phyloP scores from a whole-genome alignment of 2,888 invertebrate species.

The Nycteola revayana region DNA sequence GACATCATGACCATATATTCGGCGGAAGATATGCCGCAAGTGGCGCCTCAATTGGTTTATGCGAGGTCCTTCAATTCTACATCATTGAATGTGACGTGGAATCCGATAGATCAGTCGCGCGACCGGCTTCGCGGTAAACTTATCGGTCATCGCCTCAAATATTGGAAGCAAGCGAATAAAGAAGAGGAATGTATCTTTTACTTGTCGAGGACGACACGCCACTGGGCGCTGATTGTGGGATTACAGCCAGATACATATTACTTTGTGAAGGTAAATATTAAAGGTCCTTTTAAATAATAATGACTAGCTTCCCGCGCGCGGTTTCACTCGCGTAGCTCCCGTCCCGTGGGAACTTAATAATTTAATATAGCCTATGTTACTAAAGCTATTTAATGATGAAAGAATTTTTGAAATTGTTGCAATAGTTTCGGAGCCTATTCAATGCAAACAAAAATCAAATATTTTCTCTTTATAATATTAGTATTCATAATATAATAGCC shows the following conservation, averaged over 20 bases:
- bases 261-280: conserved; percentile 87
- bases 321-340: too few relatives aligned
- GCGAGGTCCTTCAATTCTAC: conserved; percentile 95
- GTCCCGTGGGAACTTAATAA: too few relatives aligned
- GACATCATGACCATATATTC: conserved; percentile 88
- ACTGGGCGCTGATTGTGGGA: conserved; percentile 96
- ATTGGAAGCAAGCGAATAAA: conserved; percentile 90
- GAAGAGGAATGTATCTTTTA: conserved; percentile 92
- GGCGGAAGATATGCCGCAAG: conserved; percentile 96
- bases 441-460: too few relatives aligned
- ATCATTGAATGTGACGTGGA: conserved; percentile 95
- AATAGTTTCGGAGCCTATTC: too few relatives aligned
- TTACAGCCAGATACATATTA: conserved; percentile 96
- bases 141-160: conserved; percentile 96
- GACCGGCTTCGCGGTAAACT: conserved; percentile 93
- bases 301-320: too few relatives aligned
- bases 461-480: too few relatives aligned
- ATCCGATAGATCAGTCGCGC: conserved; percentile 91
- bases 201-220: conserved; percentile 90
- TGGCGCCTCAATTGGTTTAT: conserved; percentile 91
- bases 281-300: too few relatives aligned
- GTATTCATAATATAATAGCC: too few relatives aligned
- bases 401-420: too few relatives aligned
- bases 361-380: too few relatives aligned
- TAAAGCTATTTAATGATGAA: too few relatives aligned